phyloP scores from a whole-genome alignment of 2,797 vertebrate species.

The Tragelaphus oryx region DNA sequence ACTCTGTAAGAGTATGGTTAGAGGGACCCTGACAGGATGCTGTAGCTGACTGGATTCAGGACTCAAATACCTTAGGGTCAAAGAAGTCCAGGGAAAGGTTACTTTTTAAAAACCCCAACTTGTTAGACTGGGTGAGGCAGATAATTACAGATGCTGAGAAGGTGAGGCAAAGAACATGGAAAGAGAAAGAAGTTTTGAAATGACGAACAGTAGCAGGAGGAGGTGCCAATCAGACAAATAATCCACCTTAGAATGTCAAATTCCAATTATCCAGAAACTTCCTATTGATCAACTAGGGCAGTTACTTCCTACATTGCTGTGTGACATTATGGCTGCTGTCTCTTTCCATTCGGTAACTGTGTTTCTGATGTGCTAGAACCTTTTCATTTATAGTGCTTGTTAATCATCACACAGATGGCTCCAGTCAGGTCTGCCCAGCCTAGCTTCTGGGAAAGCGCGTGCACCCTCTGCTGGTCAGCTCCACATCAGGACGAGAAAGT shows the following conservation, averaged over 20 bases:
- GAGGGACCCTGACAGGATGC: neutral
- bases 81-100: neutral
- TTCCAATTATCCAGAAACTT: conserved; percentile 3
- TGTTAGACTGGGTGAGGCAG: neutral
- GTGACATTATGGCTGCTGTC: neutral
- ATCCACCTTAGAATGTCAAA: neutral
- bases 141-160: neutral
- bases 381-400: conserved; percentile 46
- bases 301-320: neutral
- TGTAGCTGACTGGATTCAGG: neutral
- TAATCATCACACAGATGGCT: conserved; percentile 59
- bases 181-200: neutral
- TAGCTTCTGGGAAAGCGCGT: neutral
- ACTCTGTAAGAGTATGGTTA: neutral
- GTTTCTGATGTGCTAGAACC: conserved; percentile 30
- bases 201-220: neutral
- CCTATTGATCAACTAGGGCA: neutral
- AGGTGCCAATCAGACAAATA: neutral
- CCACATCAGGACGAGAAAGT: neutral
- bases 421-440: conserved; percentile 21
- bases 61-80: neutral
- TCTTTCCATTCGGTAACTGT: conserved; percentile 25
- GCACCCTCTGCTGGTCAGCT: conserved; percentile 77
- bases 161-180: neutral
- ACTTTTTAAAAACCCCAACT: neutral